These are phyloP conservation scores for Zingel zingel DNA, from an alignment of 2,113 vertebrate genomes.

Conservation along the genomic window DNA sequence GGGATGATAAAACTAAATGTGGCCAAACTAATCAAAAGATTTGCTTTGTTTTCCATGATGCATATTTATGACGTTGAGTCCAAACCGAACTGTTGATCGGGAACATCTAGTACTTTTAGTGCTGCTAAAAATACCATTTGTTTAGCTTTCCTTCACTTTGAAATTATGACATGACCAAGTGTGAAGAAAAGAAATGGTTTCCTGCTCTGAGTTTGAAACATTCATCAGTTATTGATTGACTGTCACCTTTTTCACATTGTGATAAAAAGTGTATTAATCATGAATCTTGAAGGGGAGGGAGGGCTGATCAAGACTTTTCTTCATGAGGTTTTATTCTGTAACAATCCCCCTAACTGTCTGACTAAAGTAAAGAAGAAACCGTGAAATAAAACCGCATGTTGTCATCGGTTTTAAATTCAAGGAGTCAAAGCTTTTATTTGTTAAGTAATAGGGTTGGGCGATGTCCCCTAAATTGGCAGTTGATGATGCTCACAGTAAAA, in stretches of 20 bases:
- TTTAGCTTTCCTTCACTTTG: background rate
- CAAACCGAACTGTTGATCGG: conserved; percentile 15
- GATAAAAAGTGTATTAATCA: background rate
- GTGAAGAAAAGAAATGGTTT: background rate
- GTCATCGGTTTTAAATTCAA: background rate
- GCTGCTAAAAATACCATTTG: background rate
- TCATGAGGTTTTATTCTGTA: background rate
- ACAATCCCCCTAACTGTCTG: background rate
- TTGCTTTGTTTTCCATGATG: conserved; percentile 71
- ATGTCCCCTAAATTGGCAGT: no score
- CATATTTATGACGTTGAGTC: conserved; percentile 48
- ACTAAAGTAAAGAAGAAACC: background rate
- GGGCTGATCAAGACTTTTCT: background rate
- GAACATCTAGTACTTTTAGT: conserved; percentile 42
- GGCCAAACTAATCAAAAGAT: conserved; percentile 57
- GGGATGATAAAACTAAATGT: conserved; percentile 56
- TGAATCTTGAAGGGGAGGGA: background rate
- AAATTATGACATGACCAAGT: background rate
- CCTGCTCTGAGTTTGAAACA: background rate
- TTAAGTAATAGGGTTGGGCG: background rate
- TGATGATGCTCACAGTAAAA: no score
- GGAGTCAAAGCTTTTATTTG: background rate
- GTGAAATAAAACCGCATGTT: background rate
- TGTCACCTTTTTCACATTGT: background rate
- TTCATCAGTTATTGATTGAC: background rate